Conservation (phyloP, 2,888 invertebrate species). For the Eupithecia subumbrata region DNA sequence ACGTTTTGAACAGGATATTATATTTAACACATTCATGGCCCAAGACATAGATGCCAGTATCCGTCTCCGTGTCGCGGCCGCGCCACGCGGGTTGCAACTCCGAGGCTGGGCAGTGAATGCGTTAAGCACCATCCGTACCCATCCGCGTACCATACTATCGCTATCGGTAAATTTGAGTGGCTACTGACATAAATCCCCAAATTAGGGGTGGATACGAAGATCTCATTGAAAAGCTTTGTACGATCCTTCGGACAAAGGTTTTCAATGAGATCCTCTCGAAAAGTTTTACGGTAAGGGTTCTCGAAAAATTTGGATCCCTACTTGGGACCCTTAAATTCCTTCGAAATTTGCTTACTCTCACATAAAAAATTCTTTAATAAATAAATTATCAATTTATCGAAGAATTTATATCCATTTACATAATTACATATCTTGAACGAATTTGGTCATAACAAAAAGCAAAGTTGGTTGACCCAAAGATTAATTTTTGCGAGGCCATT, state of each 20-base stretch:
- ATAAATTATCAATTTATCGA: too few species aligned
- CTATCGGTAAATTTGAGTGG: not conserved
- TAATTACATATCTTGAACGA: too few species aligned
- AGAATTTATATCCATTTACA: not conserved
- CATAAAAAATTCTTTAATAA: too few species aligned
- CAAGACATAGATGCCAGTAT: too few species aligned
- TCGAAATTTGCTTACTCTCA: too few species aligned
- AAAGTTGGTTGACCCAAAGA: conserved; percentile 43
- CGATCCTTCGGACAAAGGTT: too few species aligned
- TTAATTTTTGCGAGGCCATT: conserved; percentile 51
- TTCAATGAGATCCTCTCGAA: not conserved
- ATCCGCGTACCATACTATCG: too few species aligned
- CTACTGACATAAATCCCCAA: conserved; percentile 7
- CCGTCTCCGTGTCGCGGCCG: too few species aligned
- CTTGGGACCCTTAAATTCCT: not conserved
- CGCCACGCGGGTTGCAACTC: too few species aligned
- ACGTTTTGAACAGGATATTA: not conserved
- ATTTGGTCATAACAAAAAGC: conserved; percentile 13
- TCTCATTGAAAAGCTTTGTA: conserved; percentile 2
- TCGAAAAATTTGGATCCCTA: not conserved
- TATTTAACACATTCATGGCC: too few species aligned
- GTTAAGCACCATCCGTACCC: too few species aligned
- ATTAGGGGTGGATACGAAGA: not conserved
- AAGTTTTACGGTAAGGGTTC: not conserved
- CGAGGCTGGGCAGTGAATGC: too few species aligned